Conservation (phyloP, 2,888 invertebrate genomes). For the Axea sp. region DNA sequence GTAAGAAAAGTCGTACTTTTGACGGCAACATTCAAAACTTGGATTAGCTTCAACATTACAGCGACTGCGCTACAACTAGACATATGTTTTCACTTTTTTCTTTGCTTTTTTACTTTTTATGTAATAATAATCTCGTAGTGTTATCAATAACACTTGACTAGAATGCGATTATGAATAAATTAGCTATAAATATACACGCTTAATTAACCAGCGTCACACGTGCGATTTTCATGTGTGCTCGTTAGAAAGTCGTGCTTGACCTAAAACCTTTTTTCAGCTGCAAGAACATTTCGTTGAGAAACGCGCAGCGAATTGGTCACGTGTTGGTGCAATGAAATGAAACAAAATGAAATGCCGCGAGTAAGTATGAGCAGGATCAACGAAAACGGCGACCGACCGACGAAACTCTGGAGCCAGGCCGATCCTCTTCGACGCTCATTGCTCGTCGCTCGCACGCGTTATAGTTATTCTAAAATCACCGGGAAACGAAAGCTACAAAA, state of each 20-base stretch:
- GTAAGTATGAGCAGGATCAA: slow-evolving; percentile 9
- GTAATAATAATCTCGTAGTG: slow-evolving; percentile 53
- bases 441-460: slow-evolving; percentile 18
- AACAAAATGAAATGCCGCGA: slow-evolving; percentile 27
- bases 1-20: slow-evolving; percentile 43
- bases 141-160: slow-evolving; percentile 53
- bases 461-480: slow-evolving; percentile 73
- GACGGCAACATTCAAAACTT: slow-evolving; percentile 56
- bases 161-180: slow-evolving; percentile 58
- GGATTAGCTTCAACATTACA: slow-evolving; percentile 63
- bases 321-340: slow-evolving; percentile 17
- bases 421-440: slow-evolving; percentile 36
- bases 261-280: slow-evolving; percentile 12
- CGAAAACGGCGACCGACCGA: slow-evolving; percentile 28
- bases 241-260: slow-evolving; percentile 40
- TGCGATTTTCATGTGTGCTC: slow-evolving; percentile 53
- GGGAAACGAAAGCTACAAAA: slow-evolving; percentile 76
- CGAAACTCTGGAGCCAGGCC: slow-evolving; percentile 33
- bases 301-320: slow-evolving; percentile 36
- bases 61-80: slow-evolving; percentile 60
- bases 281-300: slow-evolving; percentile 20
- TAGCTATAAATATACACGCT: slow-evolving; percentile 52
- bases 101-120: slow-evolving; percentile 12
- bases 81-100: slow-evolving; percentile 35
- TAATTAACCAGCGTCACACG: slow-evolving; percentile 51